These are phyloP conservation scores for Phaetusa simplex DNA, from an alignment of 2,113 vertebrate species.

Conservation along the genomic window DNA sequence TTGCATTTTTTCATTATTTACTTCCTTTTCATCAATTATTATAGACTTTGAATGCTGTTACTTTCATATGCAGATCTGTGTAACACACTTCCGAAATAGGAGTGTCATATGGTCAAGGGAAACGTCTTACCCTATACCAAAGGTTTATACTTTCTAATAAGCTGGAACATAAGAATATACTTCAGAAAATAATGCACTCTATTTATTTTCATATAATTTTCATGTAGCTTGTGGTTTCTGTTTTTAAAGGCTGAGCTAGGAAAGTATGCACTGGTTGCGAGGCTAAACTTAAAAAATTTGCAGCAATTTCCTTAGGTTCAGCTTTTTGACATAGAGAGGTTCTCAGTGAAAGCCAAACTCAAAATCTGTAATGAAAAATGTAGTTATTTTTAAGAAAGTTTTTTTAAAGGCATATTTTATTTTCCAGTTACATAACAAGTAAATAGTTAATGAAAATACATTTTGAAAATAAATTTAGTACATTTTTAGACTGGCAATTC, in stretches of 20 bases:
- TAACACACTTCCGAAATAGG: not conserved
- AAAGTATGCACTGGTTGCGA: not conserved
- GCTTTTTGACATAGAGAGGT: not conserved
- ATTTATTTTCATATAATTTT: not conserved
- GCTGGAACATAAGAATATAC: not conserved
- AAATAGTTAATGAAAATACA: constrained; percentile 58
- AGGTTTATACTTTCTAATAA: not conserved
- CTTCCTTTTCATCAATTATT: not conserved
- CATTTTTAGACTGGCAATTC: constrained; percentile 43
- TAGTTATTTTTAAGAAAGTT: not conserved
- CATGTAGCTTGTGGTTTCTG: not conserved
- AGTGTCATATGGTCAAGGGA: not conserved
- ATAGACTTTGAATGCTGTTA: not conserved
- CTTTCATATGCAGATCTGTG: not conserved
- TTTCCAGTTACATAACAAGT: not conserved
- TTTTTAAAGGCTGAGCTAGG: not conserved
- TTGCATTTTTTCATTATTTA: not conserved
- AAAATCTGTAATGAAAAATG: not conserved
- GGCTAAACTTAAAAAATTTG: not conserved
- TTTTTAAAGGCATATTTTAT: not conserved
- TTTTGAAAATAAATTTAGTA: constrained; percentile 42
- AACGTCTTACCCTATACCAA: not conserved
- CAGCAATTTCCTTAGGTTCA: not conserved
- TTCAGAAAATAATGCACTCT: not conserved
- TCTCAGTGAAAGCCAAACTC: not conserved